Evolutionary conservation across 2,113 vertebrate genomes (phyloP).

Genomic region (Rhabdomys dilectus): DNA sequence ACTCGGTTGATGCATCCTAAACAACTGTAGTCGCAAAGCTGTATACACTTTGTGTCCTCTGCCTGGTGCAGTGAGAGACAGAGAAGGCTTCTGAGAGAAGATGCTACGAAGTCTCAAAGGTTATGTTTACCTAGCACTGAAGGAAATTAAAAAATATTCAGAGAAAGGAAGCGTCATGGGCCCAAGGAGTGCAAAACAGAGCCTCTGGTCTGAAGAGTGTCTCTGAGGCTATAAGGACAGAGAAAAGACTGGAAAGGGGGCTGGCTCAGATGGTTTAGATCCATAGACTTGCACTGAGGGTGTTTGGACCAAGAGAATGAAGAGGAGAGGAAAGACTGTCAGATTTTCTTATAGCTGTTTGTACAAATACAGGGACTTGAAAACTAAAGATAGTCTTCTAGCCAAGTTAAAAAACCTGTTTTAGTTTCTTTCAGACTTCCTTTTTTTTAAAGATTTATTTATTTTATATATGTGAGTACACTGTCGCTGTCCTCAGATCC

Average conservation of each 20-base stretch:
- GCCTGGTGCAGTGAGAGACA: background rate
- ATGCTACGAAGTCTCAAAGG: background rate
- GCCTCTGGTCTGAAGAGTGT: no score
- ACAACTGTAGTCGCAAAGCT: background rate
- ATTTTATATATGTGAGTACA: no score
- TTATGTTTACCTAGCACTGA: background rate
- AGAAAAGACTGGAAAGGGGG: background rate
- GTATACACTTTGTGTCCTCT: background rate
- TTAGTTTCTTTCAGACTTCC: background rate
- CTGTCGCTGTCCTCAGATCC: no score
- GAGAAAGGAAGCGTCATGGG: background rate
- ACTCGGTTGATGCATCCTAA: background rate
- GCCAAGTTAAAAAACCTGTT: background rate
- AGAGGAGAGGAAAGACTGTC: background rate
- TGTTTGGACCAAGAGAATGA: background rate
- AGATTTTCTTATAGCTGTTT: background rate
- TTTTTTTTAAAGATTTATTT: background rate
- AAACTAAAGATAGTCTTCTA: background rate
- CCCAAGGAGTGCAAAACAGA: background rate
- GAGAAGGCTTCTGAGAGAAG: conserved; percentile 18
- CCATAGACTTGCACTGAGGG: background rate
- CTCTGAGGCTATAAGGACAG: background rate
- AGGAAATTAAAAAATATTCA: background rate
- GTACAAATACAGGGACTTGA: background rate
- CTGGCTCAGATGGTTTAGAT: background rate